Conservation (phyloP, 1,140 invertebrate species). For the Andrena cerasifolii region DNA sequence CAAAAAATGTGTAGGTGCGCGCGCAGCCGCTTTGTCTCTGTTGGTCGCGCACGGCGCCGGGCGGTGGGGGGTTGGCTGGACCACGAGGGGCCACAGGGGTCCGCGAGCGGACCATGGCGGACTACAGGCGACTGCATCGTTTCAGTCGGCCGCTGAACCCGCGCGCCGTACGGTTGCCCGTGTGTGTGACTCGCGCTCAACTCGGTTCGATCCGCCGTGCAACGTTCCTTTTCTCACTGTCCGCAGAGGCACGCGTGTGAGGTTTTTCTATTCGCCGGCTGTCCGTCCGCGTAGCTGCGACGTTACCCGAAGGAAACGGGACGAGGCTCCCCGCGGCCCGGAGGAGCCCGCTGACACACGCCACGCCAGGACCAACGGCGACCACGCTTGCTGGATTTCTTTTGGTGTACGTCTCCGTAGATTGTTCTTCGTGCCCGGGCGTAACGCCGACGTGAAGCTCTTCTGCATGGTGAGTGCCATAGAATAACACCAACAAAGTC, state of each 20-base stretch:
- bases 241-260: slow-evolving; percentile 55
- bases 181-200: slow-evolving; percentile 36
- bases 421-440: slow-evolving; percentile 58
- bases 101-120: slow-evolving; percentile 79
- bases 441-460: slow-evolving; percentile 59
- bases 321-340: background rate
- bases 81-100: slow-evolving; percentile 77
- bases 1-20: slow-evolving; percentile 79
- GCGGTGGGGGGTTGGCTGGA: slow-evolving; percentile 62
- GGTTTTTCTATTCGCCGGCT: slow-evolving; percentile 53
- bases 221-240: slow-evolving; percentile 31
- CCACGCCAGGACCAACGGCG: slow-evolving; percentile 8
- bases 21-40: slow-evolving; percentile 81
- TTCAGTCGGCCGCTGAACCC: slow-evolving; percentile 83
- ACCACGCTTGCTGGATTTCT: slow-evolving; percentile 53
- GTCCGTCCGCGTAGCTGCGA: slow-evolving; percentile 22
- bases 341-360: slow-evolving; percentile 26
- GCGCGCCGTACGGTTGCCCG: slow-evolving; percentile 75
- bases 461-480: slow-evolving; percentile 73
- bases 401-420: slow-evolving; percentile 49
- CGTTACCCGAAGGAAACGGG: slow-evolving; percentile 24
- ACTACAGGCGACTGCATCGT: slow-evolving; percentile 80
- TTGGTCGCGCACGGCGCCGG: slow-evolving; percentile 55
- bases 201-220: slow-evolving; percentile 41
- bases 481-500: background rate